Evolutionary conservation across 2,113 vertebrate genomes (phyloP), one percentile per base, ranked within the genome.

Genomic region (Anhinga rufa): DNA sequence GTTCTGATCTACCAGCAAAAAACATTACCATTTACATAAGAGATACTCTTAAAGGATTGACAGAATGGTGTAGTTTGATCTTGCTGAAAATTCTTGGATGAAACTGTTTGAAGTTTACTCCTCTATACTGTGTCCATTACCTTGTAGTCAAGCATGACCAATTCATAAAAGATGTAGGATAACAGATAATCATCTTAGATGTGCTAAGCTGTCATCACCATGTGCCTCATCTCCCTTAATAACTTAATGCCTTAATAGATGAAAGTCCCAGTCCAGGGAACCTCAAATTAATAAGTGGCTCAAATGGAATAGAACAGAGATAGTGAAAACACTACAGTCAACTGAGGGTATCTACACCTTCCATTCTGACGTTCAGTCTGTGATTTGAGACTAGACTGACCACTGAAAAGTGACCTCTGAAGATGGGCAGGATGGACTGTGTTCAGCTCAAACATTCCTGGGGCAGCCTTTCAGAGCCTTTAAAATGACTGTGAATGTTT

Each of bases 51-150:
- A 83, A 57, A 44, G 25, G 83, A 61, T 57, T 92, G 60, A 78
- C 72, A 68, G 42, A 94, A 79, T 78, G 65, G 28, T 79, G 12
- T 95, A 84, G 64, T 96, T 95, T 91, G 69, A 70, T 58, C 83
- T 76, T 44, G n/a, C 82, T 91, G 92, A 88, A 92, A 93, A 86
- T 78, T 93, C 61, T 82, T 95, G 49, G 60, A 61, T 91, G 42
- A 84, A 81, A 19, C 11, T 14, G 12, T 68, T 95, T 46, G 16
- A 42, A 46, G n/a, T 86, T 93, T 78, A 20, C 20, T 74, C 18
- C 7, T 90, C 64, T 92, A 5, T 76, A 9, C 11, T 32, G 9
- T 77, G n/a, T 74, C 25, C 36, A 19, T 72, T 85, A 62, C 36
- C 13, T 83, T 76, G 38, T 32, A 91, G 62, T 87, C 40, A 79